Percentiles rank a stretch among this genome's conserved stretches.
Conservation (phyloP, 2,888 invertebrate species). For the Embidobia sp. region DNA sequence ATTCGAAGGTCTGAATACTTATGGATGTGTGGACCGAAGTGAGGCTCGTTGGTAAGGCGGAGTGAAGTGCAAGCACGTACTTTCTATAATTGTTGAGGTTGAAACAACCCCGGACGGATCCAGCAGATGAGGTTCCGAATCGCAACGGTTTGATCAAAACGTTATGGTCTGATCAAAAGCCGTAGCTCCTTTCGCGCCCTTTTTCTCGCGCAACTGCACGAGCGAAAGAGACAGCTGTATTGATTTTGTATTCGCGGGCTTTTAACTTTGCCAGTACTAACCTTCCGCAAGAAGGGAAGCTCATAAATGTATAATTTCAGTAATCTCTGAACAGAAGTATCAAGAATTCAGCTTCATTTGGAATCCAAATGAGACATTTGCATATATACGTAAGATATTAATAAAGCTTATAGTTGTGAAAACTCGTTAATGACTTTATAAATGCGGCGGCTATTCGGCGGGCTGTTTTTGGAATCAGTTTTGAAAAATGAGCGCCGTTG, state of each 20-base stretch:
- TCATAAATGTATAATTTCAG: constrained; percentile 56
- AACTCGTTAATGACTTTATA: constrained; percentile 33
- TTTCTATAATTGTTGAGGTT: constrained; percentile 75
- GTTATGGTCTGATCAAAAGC: constrained; percentile 33
- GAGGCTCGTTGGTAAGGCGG: constrained; percentile 43
- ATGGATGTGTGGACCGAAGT: constrained; percentile 59
- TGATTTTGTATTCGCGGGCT: constrained; percentile 52
- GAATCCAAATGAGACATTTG: constrained; percentile 59
- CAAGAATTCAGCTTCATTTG: constrained; percentile 56
- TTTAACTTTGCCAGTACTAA: constrained; percentile 36
- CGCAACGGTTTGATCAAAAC: too few species aligned
- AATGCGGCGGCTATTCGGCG: neutral
- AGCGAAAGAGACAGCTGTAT: constrained; percentile 29
- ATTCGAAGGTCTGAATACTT: constrained; percentile 65
- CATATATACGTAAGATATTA: constrained; percentile 56
- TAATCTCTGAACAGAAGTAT: constrained; percentile 57
- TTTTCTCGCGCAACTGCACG: constrained; percentile 18
- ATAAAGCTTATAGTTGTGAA: constrained; percentile 55
- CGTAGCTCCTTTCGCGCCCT: constrained; percentile 38
- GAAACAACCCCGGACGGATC: constrained; percentile 72
- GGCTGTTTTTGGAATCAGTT: too few species aligned
- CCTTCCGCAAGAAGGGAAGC: constrained; percentile 20
- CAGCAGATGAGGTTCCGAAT: constrained; percentile 71
- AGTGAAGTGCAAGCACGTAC: constrained; percentile 72
- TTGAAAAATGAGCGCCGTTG: too few species aligned